Evolutionary conservation across 2,797 vertebrate species (phyloP).

Genomic region (Diplodus puntazzo): DNA sequence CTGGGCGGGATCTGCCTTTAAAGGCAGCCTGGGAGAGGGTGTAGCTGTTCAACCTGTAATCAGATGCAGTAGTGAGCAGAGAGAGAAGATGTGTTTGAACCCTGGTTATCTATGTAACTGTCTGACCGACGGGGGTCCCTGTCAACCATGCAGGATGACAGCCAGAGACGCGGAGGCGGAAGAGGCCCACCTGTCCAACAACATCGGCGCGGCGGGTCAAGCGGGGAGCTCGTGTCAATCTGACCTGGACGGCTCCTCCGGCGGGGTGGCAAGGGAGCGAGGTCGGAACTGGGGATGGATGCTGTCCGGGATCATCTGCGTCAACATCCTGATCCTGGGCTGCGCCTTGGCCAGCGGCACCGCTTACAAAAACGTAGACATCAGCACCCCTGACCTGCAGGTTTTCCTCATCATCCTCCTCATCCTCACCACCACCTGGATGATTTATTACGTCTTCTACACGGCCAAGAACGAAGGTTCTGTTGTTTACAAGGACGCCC

Average conservation of each 20-base stretch:
- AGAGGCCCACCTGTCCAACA: constrained; percentile 66
- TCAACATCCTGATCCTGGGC: constrained; percentile 91
- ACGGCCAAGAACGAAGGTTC: constrained; percentile 81
- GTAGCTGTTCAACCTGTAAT: constrained; percentile 67
- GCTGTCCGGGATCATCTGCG: constrained; percentile 89
- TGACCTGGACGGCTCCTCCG: constrained; percentile 40
- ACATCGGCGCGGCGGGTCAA: constrained; percentile 11
- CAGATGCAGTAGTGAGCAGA: constrained; percentile 31
- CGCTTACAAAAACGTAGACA: constrained; percentile 84
- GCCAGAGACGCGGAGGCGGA: constrained; percentile 69
- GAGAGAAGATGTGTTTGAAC: constrained; percentile 69
- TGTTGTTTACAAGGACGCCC: constrained; percentile 90
- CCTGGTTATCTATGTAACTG: constrained; percentile 61
- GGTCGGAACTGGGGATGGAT: constrained; percentile 91
- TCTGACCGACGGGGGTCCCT: constrained; percentile 57
- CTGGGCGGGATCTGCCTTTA: constrained; percentile 50
- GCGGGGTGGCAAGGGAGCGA: constrained; percentile 73
- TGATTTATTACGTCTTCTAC: constrained; percentile 88
- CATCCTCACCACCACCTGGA: constrained; percentile 90
- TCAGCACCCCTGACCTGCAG: constrained; percentile 86
- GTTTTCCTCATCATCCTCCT: constrained; percentile 90
- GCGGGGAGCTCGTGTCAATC: constrained; percentile 7
- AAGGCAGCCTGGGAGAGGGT: constrained; percentile 46
- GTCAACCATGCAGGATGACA: constrained; percentile 80
- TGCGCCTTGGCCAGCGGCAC: constrained; percentile 90